Evolutionary conservation across 1,140 invertebrate species (phyloP).

Genomic region (Panulirus ornatus): DNA sequence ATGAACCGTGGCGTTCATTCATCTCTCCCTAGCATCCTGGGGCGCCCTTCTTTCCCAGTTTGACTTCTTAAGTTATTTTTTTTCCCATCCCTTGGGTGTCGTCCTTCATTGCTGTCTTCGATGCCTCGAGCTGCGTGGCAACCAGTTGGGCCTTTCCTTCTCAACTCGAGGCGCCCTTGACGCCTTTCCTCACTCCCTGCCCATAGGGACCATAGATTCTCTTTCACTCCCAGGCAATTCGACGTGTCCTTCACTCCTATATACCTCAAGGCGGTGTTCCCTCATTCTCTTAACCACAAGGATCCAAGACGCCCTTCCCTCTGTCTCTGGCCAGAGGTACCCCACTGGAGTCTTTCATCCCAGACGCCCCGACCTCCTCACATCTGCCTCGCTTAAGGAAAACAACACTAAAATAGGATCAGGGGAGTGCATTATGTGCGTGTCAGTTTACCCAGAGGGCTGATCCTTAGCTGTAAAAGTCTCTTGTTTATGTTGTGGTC

Average conservation of each 20-base stretch:
- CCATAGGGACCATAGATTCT: no score
- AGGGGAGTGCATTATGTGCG: constrained; percentile 39
- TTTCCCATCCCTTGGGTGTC: not conserved
- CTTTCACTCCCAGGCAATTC: no score
- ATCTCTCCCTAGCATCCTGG: not conserved
- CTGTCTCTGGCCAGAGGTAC: not conserved
- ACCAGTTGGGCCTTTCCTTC: no score
- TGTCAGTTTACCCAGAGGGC: constrained; percentile 56
- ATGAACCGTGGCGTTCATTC: no score
- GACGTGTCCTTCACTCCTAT: no score
- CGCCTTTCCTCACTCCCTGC: no score
- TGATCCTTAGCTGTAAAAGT: constrained; percentile 45
- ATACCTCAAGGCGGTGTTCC: no score
- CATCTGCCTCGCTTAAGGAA: constrained; percentile 15
- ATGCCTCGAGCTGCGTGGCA: no score
- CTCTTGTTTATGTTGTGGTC: constrained; percentile 41
- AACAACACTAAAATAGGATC: constrained; percentile 58
- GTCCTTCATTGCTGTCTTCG: no score
- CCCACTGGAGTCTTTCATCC: not conserved
- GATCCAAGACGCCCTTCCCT: not conserved
- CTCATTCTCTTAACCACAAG: no score
- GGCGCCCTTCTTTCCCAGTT: not conserved
- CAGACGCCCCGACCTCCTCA: not conserved
- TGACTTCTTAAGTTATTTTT: not conserved
- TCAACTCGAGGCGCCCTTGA: no score